Base-by-base conservation (phyloP, 2,888 invertebrate species). In the Pharmacophagus antenor region DNA sequence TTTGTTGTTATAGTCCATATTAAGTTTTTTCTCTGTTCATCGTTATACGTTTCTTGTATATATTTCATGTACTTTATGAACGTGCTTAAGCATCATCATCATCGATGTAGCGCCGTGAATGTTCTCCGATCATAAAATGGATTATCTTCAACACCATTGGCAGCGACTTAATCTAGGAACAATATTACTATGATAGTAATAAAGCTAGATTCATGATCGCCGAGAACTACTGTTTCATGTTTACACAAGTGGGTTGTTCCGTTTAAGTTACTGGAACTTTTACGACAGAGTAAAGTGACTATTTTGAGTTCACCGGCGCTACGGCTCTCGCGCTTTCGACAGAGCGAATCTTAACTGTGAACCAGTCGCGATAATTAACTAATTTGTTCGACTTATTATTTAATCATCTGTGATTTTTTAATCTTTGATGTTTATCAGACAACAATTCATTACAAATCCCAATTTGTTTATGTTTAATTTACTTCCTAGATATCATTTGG, bases 321-420 rank as follows among this genome's bases (percentile, higher is more conserved):
- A 62, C 62, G 37, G 22, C 20, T 17, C 37, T 27, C 37, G 31
- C 44, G 22, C 65, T 68, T 69, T 70, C 70, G 69, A 69, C 69
- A 71, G 72, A 74, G 71, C 65, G 60, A 65, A 69, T 70, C 71
- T 73, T 67, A 67, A 69, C 66, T 70, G 66, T 64, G 68, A 65
- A 64, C 67, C 63, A 69, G 65, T 67, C 64, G 64, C 65, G 62
- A 73, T 75, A 74, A 76, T 82, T 77, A 77, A 74, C 76, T 72
- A 78, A 82, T 82, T 78, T 72, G 79, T 79, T 82, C 73, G 73
- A 73, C 68, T 67, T 63, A 69, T 70, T 67, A 70, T 72, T 73
- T 74, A 70, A 74, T 75, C 68, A 67, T 63, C 67, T 65, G 61
- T 68, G 72, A 73, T 74, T 76, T 70, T 64, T 52, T 31, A 65